A percentile compares a stretch with the other conserved stretches of the same genome.
phyloP scores from a whole-genome alignment of 2,113 vertebrate genomes.

The Pipra filicauda region DNA sequence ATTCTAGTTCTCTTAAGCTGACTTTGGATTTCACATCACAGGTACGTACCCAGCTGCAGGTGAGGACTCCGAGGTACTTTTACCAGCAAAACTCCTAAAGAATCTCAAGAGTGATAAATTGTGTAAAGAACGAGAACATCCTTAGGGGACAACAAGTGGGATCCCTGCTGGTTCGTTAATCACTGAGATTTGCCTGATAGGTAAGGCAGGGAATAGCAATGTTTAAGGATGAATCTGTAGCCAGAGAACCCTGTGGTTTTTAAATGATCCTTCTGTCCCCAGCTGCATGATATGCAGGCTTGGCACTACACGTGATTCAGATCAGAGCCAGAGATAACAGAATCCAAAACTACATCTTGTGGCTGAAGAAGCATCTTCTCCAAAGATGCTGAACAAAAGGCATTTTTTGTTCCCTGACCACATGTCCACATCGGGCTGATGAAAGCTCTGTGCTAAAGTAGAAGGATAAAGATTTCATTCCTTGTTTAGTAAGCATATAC shows the following conservation, averaged over 20 bases:
- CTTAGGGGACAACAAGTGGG: not conserved
- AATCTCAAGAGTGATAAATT: rapidly evolving
- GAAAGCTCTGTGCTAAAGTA: not conserved
- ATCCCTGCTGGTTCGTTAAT: not conserved
- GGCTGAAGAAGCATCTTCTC: not conserved
- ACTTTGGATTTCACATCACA: not conserved
- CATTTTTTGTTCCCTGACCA: not conserved
- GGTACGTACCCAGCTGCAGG: not conserved
- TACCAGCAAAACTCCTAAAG: not conserved
- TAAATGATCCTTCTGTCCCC: not conserved
- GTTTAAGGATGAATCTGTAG: not conserved
- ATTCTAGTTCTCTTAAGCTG: not conserved
- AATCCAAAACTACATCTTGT: not conserved
- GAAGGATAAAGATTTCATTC: not conserved
- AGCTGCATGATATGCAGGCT: not conserved
- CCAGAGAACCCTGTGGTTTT: not conserved
- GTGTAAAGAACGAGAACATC: not conserved
- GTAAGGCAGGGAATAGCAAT: not conserved
- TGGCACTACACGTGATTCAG: rapidly evolving
- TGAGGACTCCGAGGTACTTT: not conserved
- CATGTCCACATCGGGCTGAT: rapidly evolving
- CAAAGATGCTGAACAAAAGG: rapidly evolving
- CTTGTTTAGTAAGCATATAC: not conserved
- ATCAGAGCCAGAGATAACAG: not conserved
- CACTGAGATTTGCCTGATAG: not conserved